Evolutionary conservation across 1,140 invertebrate species (phyloP), one percentile per base, ranked within the genome.

Genomic region (Heliconius eleuchia): DNA sequence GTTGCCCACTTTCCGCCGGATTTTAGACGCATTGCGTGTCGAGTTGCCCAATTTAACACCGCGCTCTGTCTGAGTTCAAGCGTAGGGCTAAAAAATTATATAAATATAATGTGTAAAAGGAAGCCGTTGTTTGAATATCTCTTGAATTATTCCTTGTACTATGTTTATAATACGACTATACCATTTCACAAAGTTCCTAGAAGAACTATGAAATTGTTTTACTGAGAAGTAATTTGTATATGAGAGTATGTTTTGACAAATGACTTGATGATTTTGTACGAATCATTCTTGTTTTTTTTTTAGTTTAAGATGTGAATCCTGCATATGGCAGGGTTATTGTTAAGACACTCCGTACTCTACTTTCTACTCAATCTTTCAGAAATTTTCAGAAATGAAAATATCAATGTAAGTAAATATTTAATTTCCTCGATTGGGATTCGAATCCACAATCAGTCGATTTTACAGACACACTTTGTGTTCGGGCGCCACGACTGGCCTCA

Each of bases 161-260:
- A 60, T 3, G n/a, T 23, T 60, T 8, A 60, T 60, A 60, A 60
- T 60, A 66, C 60, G n/a, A 46, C 13, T 46, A 46, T 30, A 6
- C 9, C 27, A 66, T 23, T 66, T 30, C 11, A 23, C 23, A 66
- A 66, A 66, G 60, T 66, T 66, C 60, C 60, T 66, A 66, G 60
- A 66, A 66, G 60, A 66, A n/a, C 60, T 8, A 66, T 66, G 27
- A 66, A 66, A 30, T 66, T 66, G 60, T 30, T 27, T 66, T 66
- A 66, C 60, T 30, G n/a, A 66, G 60, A 66, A 66, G 13, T 30
- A 27, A 66, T 66, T 66, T 66, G 60, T 66, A 27, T 66, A 66
- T 66, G 13, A 30, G 23, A 66, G 60, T 30, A 66, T 16, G 23
- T 27, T 66, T 66, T 66, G 23, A 30, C 60, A 66, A 66, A 66